These are phyloP conservation scores for Passer montanus DNA, from an alignment of 2,113 vertebrate species.

Conservation along the genomic window DNA sequence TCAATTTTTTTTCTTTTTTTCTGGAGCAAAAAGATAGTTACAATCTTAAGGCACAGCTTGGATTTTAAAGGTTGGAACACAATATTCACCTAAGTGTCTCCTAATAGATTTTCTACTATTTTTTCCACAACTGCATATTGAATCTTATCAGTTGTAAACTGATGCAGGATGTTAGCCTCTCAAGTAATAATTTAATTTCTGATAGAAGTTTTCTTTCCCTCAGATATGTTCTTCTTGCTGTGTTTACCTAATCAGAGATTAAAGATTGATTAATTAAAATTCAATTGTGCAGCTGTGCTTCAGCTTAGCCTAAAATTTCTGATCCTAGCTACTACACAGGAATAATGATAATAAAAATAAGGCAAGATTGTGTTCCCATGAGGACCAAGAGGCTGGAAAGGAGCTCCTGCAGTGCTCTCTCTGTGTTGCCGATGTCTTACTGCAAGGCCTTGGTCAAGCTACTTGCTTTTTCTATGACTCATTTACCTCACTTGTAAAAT, in stretches of 20 bases:
- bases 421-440: background rate
- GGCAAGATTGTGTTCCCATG: background rate
- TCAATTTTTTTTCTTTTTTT: slow-evolving; percentile 46
- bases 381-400: background rate
- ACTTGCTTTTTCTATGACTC: slow-evolving; percentile 53
- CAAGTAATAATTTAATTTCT: slow-evolving; percentile 40
- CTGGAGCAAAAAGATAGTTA: slow-evolving; percentile 70
- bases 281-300: background rate
- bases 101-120: slow-evolving; percentile 52
- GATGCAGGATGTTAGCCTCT: slow-evolving; percentile 22
- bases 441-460: slow-evolving; percentile 49
- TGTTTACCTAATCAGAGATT: background rate
- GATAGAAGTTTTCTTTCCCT: slow-evolving; percentile 19
- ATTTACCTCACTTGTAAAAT: slow-evolving; percentile 51
- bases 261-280: background rate
- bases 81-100: slow-evolving; percentile 57
- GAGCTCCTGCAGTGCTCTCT: background rate
- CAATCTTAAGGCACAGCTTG: slow-evolving; percentile 64
- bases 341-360: background rate
- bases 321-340: background rate
- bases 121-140: slow-evolving; percentile 1
- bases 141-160: slow-evolving; percentile 29
- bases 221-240: background rate
- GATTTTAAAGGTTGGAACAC: slow-evolving; percentile 71
- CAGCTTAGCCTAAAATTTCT: background rate